These are phyloP conservation scores for Probaryconus sp. DNA, from an alignment of 1,140 invertebrate species.

Conservation along the genomic window DNA sequence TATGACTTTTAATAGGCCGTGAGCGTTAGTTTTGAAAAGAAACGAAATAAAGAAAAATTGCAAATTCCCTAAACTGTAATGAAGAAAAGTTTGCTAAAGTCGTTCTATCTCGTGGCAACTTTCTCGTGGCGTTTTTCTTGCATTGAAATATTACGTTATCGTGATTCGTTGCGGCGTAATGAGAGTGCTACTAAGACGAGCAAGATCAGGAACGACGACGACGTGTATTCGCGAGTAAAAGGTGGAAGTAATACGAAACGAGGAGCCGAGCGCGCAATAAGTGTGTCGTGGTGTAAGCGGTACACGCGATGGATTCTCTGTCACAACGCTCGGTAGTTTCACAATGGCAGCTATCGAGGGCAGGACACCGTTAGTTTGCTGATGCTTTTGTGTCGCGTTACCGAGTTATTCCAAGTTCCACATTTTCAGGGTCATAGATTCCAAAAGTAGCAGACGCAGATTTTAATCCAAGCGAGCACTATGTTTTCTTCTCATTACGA, in stretches of 20 bases:
- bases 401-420: slow-evolving; percentile 64
- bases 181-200: slow-evolving; percentile 30
- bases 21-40: too few relatives aligned
- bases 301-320: slow-evolving; percentile 73
- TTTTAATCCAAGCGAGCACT: slow-evolving; percentile 44
- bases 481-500: slow-evolving; percentile 49
- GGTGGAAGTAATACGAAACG: slow-evolving; percentile 62
- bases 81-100: too few relatives aligned
- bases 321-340: slow-evolving; percentile 74
- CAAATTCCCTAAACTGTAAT: too few relatives aligned
- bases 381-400: slow-evolving; percentile 72
- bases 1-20: too few relatives aligned
- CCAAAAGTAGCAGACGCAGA: slow-evolving; percentile 60
- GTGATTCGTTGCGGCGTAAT: slow-evolving; percentile 36
- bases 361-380: slow-evolving; percentile 76
- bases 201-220: slow-evolving; percentile 30
- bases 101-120: too few relatives aligned
- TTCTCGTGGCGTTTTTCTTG: too few relatives aligned
- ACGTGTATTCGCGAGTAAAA: slow-evolving; percentile 62
- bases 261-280: slow-evolving; percentile 61
- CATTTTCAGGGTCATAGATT: slow-evolving; percentile 64
- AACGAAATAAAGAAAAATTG: too few relatives aligned
- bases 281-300: slow-evolving; percentile 73
- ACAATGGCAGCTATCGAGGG: slow-evolving; percentile 76
- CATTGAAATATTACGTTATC: slow-evolving; percentile 33